Evolutionary conservation across 2,888 invertebrate species (phyloP), one percentile per base, ranked within the genome.

Genomic region (Callyntrura sp.): DNA sequence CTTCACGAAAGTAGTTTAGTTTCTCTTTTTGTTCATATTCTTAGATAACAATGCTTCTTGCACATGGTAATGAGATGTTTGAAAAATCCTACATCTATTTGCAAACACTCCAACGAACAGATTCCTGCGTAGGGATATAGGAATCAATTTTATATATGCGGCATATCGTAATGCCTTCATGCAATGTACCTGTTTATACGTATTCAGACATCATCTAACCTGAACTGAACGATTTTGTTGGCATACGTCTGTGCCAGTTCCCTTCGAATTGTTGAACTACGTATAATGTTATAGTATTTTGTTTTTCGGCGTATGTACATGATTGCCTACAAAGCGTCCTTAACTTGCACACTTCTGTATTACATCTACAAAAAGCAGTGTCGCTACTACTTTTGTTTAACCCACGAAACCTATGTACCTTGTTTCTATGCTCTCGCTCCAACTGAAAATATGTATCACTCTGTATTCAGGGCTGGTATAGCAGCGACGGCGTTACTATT

Each of bases 1-100:
- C 60, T 14, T 45, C 17, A 20, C 45, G 45, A 73, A 20, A 65
- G 11, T 45, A 73, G 48, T 73, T 23, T 45, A 73, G 48, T 73
- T 23, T 23, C 48, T 48, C 6, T 1, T 60, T 20, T 23, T 60
- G 65, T 65, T 73, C 3, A 60, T 17, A 23, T 23, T 60, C 60
- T 68, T 68, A 11, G n/a, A 1, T 68, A 43, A 35, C 14, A 12
- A 35, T 8, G 2, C 14, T 17, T n/a, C 55, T 5, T 70, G 8
- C 43, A 45, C 43, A 23, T 70, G 23, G 6, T n/a, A 60, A 68
- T 65, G 51, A 20, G 70, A 84, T 78, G 78, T 35, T 79, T 68
- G 62, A 79, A 43, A 79, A 86, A 79, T 86, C 79, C 79, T 35
- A 35, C 86, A 79, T 86, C 55, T 23, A 76, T n/a, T n/a, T 60